Evolutionary conservation across 2,797 vertebrate species (phyloP), one percentile per base, ranked within the genome.

Genomic region (Myotis findleyi): DNA sequence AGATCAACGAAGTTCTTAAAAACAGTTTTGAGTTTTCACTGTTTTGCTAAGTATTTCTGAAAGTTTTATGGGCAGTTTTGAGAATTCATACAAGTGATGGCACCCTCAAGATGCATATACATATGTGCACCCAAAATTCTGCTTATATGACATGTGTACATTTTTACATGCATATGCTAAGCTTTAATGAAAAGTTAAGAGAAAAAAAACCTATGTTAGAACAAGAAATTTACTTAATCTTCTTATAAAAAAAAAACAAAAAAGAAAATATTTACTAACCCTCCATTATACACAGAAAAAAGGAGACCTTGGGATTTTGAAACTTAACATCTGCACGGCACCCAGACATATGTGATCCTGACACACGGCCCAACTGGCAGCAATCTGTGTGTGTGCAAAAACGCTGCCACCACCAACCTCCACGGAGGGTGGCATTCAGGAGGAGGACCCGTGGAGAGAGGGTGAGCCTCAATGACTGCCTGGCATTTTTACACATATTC

Each of bases 1-100:
- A 90, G 36, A 25, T 90, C 27, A 86, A 89, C 5, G 33, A 87
- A 85, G 81, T 90, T 96, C 38, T 79, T 47, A 33, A 81, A 93
- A 95, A 59, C 23, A 80, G 0, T 87, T 59, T 66, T 47, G 18
- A 92, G n/a, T 69, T 92, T 76, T 81, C 16, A 41, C 21, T 87
- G 18, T 83, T 66, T 55, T 33, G 4, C 7, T 71, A 84, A 83
- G 7, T 83, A 93, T 41, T 90, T 96, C 41, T 81, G 41, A 75
- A 57, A 36, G 25, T 68, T 75, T 76, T n/a, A 47, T 5, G 41
- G 13, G 30, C 5, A 94, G 1, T 83, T 76, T 77, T 79, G 7
- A 91, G 59, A 76, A 86, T 12, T 72, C 30, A 75, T 62, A 72
- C 49, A 90, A 81, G 2, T 68, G 59, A 85, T n/a, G 30, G 38